Percentiles rank a stretch among this genome's conserved stretches.
Conservation (phyloP, 1,140 invertebrate genomes). For the Littorina saxatilis region DNA sequence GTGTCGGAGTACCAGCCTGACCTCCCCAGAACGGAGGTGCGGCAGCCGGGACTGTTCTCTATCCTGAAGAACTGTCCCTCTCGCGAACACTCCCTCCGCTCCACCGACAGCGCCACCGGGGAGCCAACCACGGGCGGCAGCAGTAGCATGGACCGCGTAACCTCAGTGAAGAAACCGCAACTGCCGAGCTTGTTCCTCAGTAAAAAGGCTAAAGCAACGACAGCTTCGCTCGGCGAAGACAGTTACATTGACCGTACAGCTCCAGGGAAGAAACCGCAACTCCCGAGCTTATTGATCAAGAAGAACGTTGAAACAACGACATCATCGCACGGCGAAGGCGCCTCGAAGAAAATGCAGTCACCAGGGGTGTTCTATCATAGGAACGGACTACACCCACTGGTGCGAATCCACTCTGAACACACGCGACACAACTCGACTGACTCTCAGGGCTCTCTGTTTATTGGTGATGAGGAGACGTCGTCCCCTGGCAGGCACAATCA, state of each 20-base stretch:
- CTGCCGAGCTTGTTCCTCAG: no score
- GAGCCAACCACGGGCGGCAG: background rate
- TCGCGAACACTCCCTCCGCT: conserved; percentile 10
- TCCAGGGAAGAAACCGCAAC: background rate
- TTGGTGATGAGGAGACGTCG: background rate
- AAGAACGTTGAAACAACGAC: no score
- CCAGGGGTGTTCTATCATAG: background rate
- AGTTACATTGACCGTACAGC: background rate
- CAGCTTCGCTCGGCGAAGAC: no score
- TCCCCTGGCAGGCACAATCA: background rate
- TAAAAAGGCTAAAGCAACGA: no score
- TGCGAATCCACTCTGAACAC: background rate
- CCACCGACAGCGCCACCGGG: conserved; percentile 7
- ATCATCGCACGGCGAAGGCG: background rate
- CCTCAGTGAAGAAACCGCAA: background rate
- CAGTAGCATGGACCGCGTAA: background rate
- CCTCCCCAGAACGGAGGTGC: background rate
- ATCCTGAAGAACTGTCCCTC: conserved; percentile 18
- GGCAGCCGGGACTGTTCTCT: background rate
- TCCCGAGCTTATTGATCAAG: no score
- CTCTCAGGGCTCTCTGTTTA: background rate
- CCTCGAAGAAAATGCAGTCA: background rate
- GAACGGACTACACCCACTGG: conserved; percentile 17
- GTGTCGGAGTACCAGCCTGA: conserved; percentile 18
- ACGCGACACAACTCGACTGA: background rate